These are phyloP conservation scores for Holothuria scabra DNA, from an alignment of 53 echinoderm and acorn worm genomes.

Conservation along the genomic window DNA sequence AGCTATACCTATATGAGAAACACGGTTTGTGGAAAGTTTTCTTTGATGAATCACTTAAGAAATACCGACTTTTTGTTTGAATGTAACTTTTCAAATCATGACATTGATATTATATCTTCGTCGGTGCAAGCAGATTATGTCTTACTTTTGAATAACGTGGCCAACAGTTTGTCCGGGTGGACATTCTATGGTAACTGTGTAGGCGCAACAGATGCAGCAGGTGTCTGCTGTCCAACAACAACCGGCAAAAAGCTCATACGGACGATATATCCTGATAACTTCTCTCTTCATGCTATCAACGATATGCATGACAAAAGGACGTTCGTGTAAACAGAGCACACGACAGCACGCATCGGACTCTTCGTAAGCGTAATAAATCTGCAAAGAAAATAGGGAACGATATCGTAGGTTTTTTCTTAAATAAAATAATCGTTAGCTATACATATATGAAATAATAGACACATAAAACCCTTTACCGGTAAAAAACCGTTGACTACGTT, in stretches of 20 bases:
- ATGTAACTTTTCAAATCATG: too few species aligned
- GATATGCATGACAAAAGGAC: constrained; percentile 3
- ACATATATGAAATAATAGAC: too few species aligned
- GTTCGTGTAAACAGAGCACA: background rate
- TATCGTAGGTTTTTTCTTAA: too few species aligned
- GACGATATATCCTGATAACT: background rate
- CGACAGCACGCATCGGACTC: constrained; percentile 26
- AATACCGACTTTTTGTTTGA: too few species aligned
- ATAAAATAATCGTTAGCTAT: too few species aligned
- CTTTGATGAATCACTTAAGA: too few species aligned
- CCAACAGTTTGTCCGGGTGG: constrained; percentile 22
- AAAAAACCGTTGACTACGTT: too few species aligned
- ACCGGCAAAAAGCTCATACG: constrained; percentile 5
- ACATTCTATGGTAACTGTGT: constrained; percentile 16
- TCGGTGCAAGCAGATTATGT: too few species aligned
- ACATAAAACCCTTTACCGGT: too few species aligned
- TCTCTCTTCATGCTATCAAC: background rate
- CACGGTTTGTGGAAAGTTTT: too few species aligned
- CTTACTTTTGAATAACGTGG: constrained; percentile 17
- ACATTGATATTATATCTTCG: too few species aligned
- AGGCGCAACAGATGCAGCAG: background rate
- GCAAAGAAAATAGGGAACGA: background rate
- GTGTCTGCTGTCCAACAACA: constrained; percentile 22
- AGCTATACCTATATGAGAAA: too few species aligned
- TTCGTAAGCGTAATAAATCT: constrained; percentile 40